phyloP scores from a whole-genome alignment of 1,140 invertebrate species.

The Episyrphus balteatus region DNA sequence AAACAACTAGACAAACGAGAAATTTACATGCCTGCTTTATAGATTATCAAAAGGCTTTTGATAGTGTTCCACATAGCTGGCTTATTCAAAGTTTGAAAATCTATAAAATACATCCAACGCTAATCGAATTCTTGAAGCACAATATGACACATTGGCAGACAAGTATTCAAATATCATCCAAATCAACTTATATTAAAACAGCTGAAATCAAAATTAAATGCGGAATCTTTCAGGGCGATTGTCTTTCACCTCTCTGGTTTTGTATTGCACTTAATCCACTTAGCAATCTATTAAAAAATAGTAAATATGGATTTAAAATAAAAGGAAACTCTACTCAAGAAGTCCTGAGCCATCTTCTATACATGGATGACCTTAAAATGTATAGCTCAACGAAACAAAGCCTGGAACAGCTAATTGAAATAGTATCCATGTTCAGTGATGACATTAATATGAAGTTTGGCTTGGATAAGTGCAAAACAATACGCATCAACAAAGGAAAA shows the following conservation, averaged over 20 bases:
- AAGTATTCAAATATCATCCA: neutral
- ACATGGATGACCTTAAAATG: neutral
- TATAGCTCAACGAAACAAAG: neutral
- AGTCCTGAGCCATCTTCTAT: neutral
- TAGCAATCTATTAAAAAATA: neutral
- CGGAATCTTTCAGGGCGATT: neutral
- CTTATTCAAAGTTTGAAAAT: neutral
- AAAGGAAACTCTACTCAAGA: neutral
- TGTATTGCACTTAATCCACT: neutral
- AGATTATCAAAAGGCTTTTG: no score
- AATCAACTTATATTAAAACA: neutral
- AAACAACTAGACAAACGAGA: neutral
- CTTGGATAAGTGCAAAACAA: neutral
- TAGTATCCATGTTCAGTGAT: neutral
- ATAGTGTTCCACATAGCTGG: neutral
- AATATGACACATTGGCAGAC: neutral
- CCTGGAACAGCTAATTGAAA: neutral
- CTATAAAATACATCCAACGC: neutral
- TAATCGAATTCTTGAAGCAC: neutral
- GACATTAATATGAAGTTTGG: neutral
- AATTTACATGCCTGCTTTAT: neutral
- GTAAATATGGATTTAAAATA: neutral
- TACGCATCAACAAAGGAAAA: neutral
- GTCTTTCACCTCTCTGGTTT: neutral
- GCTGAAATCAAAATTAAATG: neutral